phyloP scores from a whole-genome alignment of 2,113 vertebrate species.

The Nothobranchius furzeri region DNA sequence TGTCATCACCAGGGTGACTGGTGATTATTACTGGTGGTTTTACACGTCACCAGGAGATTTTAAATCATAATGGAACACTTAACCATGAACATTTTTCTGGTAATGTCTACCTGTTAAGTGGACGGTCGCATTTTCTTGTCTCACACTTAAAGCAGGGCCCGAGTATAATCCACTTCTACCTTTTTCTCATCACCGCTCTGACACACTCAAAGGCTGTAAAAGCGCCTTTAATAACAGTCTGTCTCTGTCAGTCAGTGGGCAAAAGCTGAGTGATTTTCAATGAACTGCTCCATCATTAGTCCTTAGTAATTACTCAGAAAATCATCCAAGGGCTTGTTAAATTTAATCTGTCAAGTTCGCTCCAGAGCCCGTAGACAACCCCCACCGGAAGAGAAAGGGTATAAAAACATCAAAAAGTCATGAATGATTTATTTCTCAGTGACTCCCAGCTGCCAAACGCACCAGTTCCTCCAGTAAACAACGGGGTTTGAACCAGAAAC shows the following conservation, averaged over 20 bases:
- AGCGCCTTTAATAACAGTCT: constrained; percentile 20
- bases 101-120: not conserved
- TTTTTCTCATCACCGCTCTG: constrained; percentile 5
- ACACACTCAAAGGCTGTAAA: constrained; percentile 4
- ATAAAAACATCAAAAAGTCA: not conserved
- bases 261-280: constrained; percentile 26
- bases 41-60: not conserved
- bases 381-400: too few relatives aligned
- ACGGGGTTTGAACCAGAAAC: not conserved
- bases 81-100: constrained; percentile 2
- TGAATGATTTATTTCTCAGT: not conserved
- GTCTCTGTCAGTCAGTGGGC: constrained; percentile 4
- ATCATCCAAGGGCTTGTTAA: not conserved
- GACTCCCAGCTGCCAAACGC: not conserved
- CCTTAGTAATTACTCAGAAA: constrained; percentile 11
- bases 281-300: constrained; percentile 29
- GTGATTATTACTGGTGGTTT: not conserved
- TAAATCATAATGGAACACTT: constrained; percentile 7
- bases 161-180: not conserved
- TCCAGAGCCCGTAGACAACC: not conserved
- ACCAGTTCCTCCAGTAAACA: not conserved
- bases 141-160: not conserved
- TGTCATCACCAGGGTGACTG: not conserved
- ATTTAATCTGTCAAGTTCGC: not conserved
- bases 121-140: constrained; percentile 9